Conservation (phyloP, 2,797 vertebrate genomes). For the Myripristis jacobus region DNA sequence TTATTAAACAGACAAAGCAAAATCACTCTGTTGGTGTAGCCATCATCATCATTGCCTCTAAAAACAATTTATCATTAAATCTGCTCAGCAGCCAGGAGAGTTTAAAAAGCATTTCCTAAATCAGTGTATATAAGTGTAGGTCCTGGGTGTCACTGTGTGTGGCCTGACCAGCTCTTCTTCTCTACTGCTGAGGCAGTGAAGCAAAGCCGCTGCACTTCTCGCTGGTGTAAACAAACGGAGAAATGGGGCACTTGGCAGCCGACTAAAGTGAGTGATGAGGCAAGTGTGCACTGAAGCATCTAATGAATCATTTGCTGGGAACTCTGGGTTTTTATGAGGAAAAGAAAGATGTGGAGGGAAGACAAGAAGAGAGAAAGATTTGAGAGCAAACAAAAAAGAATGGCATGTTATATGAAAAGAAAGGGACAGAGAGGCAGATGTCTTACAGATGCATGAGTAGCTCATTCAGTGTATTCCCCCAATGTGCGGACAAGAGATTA, state of each 20-base stretch:
- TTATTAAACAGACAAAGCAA: conserved; percentile 30
- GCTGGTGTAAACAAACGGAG: conserved; percentile 81
- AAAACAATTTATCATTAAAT: conserved; percentile 58
- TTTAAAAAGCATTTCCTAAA: conserved; percentile 66
- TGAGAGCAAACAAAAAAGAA: conserved; percentile 45
- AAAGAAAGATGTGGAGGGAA: conserved; percentile 72
- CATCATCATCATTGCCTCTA: conserved; percentile 40
- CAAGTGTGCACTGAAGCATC: conserved; percentile 82
- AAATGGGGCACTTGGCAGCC: conserved; percentile 83
- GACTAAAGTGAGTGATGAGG: conserved; percentile 80
- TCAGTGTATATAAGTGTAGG: conserved; percentile 60
- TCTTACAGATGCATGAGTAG: conserved; percentile 48
- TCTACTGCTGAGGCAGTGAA: conserved; percentile 61
- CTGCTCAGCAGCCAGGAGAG: conserved; percentile 41
- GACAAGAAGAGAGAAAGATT: conserved; percentile 59
- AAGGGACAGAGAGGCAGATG: conserved; percentile 52
- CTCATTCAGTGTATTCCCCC: conserved; percentile 38
- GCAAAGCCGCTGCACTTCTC: conserved; percentile 73
- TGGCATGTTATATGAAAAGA: conserved; percentile 47
- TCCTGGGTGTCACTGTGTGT: conserved; percentile 78
- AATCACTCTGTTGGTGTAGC: conserved; percentile 1
- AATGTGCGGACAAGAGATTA: conserved; percentile 55
- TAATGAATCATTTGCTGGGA: conserved; percentile 82
- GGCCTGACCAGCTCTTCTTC: conserved; percentile 66
- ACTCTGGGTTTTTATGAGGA: conserved; percentile 74